Percentiles rank a stretch among this genome's conserved stretches.
These are phyloP conservation scores for Pelagia noctiluca DNA, from an alignment of 30 jellyfish, hydroid and myxozoan genomes.

Conservation along the genomic window DNA sequence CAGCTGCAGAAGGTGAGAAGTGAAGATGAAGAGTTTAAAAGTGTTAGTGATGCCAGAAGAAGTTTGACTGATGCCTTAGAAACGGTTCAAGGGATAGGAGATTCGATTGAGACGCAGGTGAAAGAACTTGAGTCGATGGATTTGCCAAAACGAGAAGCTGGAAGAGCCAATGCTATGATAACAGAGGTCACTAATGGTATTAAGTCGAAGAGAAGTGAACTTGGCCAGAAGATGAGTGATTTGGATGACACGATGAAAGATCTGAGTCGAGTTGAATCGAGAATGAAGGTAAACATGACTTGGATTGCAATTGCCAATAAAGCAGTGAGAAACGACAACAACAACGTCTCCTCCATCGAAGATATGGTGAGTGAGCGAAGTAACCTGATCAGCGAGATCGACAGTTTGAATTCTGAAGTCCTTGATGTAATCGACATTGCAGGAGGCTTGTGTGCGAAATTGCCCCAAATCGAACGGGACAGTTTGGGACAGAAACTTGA, in stretches of 20 bases:
- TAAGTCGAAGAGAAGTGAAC: not conserved
- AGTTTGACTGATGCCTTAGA: not conserved
- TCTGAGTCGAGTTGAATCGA: slow-evolving; percentile 24
- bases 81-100: not conserved
- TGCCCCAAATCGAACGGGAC: slow-evolving; percentile 29
- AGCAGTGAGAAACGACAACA: slow-evolving; percentile 48
- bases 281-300: slow-evolving; percentile 27
- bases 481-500: not conserved
- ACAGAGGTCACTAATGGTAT: not conserved
- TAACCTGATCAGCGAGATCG: slow-evolving; percentile 24
- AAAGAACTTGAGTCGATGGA: not conserved
- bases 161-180: not conserved
- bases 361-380: slow-evolving; percentile 50
- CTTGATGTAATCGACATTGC: slow-evolving; percentile 12
- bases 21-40: slow-evolving; percentile 36
- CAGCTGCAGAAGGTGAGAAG: not conserved
- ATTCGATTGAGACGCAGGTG: slow-evolving; percentile 22
- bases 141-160: not conserved
- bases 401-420: slow-evolving; percentile 57
- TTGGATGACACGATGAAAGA: slow-evolving; percentile 30
- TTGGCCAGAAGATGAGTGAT: slow-evolving; percentile 7
- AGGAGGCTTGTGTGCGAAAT: slow-evolving; percentile 44
- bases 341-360: slow-evolving; percentile 47
- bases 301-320: slow-evolving; percentile 68
- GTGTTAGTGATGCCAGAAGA: not conserved